These are phyloP conservation scores for Gymnosoma rotundatum DNA, from an alignment of 2,888 invertebrate genomes.

Conservation along the genomic window DNA sequence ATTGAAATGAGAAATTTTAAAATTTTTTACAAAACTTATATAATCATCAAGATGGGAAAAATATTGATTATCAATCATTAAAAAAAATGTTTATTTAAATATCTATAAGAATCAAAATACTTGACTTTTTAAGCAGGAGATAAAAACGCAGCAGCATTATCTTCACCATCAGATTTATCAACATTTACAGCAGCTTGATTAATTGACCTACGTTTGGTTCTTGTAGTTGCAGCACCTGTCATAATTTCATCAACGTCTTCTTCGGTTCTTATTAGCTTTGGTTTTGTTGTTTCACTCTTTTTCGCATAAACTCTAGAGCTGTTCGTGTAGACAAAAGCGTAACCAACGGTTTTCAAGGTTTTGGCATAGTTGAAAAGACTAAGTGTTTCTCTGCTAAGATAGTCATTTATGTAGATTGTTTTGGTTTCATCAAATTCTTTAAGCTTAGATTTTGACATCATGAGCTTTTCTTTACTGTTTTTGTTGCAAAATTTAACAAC, in stretches of 20 bases:
- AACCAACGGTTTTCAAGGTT: conserved; percentile 25
- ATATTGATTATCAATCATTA: neutral
- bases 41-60: neutral
- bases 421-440: conserved; percentile 19
- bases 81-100: neutral
- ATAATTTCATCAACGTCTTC: conserved; percentile 14
- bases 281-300: neutral
- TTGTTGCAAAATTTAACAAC: conserved; percentile 28
- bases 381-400: conserved; percentile 12
- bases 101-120: neutral
- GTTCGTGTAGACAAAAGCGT: neutral
- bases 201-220: neutral
- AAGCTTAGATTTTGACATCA: conserved; percentile 18
- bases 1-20: conserved; percentile 10
- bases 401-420: conserved; percentile 24
- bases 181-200: neutral
- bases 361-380: conserved; percentile 23
- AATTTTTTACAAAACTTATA: neutral
- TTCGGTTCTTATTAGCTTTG: conserved; percentile 1
- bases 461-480: conserved; percentile 5
- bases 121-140: neutral
- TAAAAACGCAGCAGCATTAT: neutral
- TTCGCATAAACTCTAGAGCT: conserved; percentile 5
- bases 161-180: conserved; percentile 13
- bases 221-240: conserved; percentile 7